A percentile compares a stretch with the other conserved stretches of the same genome.
Evolutionary conservation across 2,113 vertebrate genomes (phyloP).

Genomic region (Phalacrocorax aristotelis): DNA sequence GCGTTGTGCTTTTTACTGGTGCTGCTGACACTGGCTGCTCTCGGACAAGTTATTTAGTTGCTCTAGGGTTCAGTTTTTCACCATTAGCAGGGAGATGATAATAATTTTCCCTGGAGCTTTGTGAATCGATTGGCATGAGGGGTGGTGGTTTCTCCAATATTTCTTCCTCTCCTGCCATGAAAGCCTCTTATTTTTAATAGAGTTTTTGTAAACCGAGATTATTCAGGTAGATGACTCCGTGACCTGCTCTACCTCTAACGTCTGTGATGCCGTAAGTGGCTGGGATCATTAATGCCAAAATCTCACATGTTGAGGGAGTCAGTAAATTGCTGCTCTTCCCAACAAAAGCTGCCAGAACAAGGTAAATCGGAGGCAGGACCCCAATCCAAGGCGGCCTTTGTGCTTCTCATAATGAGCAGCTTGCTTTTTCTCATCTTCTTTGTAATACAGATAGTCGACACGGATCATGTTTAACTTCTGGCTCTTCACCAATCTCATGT

Average conservation of each 20-base stretch:
- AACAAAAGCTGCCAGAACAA: background rate
- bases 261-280: background rate
- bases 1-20: background rate
- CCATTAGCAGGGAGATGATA: background rate
- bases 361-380: background rate
- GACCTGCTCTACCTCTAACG: background rate
- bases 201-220: background rate
- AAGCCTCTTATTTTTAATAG: slow-evolving; percentile 5
- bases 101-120: background rate
- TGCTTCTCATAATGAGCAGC: background rate
- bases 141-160: background rate
- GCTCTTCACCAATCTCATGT: background rate
- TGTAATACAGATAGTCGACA: background rate
- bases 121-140: background rate
- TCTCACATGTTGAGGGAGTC: background rate
- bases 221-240: background rate
- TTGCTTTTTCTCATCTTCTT: background rate
- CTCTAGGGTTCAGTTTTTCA: background rate
- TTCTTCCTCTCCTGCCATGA: background rate
- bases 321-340: background rate
- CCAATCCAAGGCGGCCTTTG: background rate
- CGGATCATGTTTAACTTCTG: background rate
- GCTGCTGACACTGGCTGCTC: background rate
- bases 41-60: background rate
- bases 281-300: background rate